Evolutionary conservation across 2,113 vertebrate genomes (phyloP).

Genomic region (Cyanoderma ruficeps): DNA sequence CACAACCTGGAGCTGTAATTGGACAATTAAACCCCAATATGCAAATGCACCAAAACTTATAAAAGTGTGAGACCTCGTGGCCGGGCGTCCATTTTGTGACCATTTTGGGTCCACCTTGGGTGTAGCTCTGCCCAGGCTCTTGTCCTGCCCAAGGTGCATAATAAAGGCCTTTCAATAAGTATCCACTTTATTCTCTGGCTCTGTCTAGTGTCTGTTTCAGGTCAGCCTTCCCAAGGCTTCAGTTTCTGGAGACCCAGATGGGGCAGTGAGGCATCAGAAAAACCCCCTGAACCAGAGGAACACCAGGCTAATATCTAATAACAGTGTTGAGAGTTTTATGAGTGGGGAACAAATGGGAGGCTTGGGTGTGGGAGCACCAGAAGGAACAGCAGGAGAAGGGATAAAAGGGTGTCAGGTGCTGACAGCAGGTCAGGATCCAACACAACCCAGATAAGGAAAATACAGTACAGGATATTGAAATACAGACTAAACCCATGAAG

Average conservation of each 20-base stretch:
- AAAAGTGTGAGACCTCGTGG: not conserved
- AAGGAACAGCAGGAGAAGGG: not conserved
- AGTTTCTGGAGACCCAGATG: not conserved
- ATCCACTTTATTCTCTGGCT: not conserved
- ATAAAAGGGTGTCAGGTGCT: not conserved
- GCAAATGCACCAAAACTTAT: not conserved
- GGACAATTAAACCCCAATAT: not conserved
- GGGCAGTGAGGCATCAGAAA: not conserved
- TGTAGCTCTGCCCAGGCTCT: not conserved
- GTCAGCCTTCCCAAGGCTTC: not conserved
- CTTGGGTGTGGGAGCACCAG: not conserved
- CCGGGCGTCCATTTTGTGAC: fast-evolving
- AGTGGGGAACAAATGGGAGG: not conserved
- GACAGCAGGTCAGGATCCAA: not conserved
- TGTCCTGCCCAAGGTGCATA: not conserved
- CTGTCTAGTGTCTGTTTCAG: not conserved
- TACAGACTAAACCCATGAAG: not conserved
- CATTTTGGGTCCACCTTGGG: not conserved
- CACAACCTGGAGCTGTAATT: not conserved
- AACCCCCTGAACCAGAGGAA: not conserved
- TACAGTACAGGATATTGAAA: not conserved
- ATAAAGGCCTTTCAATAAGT: not conserved
- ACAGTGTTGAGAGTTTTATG: not conserved
- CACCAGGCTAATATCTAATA: not conserved
- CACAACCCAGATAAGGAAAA: not conserved